Percentiles rank a stretch among this genome's conserved stretches.
Evolutionary conservation across 2,888 invertebrate species (phyloP).

Genomic region (Pseudoips prasinana): DNA sequence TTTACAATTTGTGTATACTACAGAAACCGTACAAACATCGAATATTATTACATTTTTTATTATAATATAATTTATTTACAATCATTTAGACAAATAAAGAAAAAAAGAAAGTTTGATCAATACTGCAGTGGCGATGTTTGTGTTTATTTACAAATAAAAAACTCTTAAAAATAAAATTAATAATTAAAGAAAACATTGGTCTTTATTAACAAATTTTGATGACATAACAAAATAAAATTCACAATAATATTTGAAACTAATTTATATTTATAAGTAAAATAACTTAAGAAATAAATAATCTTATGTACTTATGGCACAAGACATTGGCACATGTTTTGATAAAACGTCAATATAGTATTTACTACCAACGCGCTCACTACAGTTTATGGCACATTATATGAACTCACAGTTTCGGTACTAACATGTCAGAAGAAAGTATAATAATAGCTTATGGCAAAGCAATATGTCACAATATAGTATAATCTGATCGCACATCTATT

Average conservation of each 20-base stretch:
- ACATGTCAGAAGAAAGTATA: too few relatives aligned
- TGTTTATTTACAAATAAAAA: slow-evolving; percentile 22
- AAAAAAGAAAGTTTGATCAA: slow-evolving; percentile 58
- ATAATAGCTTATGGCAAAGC: too few relatives aligned
- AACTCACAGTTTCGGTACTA: slow-evolving; percentile 12
- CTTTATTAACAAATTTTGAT: neutral
- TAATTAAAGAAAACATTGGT: slow-evolving; percentile 3
- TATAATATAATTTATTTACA: slow-evolving; percentile 34
- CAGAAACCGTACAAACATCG: slow-evolving; percentile 44
- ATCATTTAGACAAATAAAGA: slow-evolving; percentile 21
- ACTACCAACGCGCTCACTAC: neutral
- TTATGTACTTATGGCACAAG: slow-evolving; percentile 39
- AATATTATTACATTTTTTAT: slow-evolving; percentile 6
- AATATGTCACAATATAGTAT: too few relatives aligned
- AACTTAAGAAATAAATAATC: too few relatives aligned
- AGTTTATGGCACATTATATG: slow-evolving; percentile 13
- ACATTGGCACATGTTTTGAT: slow-evolving; percentile 32
- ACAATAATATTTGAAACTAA: neutral
- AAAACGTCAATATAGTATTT: too few relatives aligned
- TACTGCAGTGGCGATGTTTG: slow-evolving; percentile 56
- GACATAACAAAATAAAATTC: neutral
- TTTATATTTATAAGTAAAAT: neutral
- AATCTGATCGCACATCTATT: too few relatives aligned
- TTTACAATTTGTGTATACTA: slow-evolving; percentile 44
- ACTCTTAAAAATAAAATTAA: too few relatives aligned